These are phyloP conservation scores for Caprella mutica DNA, from an alignment of 2,888 invertebrate species.

Conservation along the genomic window DNA sequence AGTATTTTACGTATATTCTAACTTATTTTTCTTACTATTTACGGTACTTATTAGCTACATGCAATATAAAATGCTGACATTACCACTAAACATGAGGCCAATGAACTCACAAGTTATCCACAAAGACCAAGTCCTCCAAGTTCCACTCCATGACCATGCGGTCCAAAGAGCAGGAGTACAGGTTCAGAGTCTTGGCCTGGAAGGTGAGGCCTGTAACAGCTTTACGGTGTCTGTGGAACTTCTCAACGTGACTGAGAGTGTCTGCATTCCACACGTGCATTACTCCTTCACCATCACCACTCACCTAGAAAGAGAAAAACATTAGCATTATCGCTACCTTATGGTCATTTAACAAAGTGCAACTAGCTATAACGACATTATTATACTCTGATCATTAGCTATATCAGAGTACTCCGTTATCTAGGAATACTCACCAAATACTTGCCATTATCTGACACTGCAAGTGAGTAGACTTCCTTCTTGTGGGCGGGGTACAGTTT, in stretches of 20 bases:
- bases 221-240: constrained; percentile 64
- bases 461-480: constrained; percentile 51
- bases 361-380: constrained; percentile 7
- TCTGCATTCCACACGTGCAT: constrained; percentile 75
- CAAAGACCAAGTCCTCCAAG: constrained; percentile 87
- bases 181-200: constrained; percentile 67
- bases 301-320: constrained; percentile 44
- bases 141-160: constrained; percentile 87
- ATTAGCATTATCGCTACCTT: constrained; percentile 6
- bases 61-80: not conserved
- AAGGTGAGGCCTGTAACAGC: constrained; percentile 66
- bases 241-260: constrained; percentile 62
- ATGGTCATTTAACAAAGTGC: constrained; percentile 4
- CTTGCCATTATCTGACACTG: constrained; percentile 66
- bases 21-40: not conserved
- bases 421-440: constrained; percentile 53
- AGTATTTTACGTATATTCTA: not conserved
- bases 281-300: constrained; percentile 55
- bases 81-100: constrained; percentile 30
- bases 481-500: constrained; percentile 35
- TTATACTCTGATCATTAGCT: constrained; percentile 9
- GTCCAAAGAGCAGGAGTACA: constrained; percentile 51
- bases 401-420: not conserved
- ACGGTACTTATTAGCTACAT: not conserved
- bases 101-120: constrained; percentile 65